Evolutionary conservation across 2,797 vertebrate species (phyloP).

Genomic region (Simalia tracyae): DNA sequence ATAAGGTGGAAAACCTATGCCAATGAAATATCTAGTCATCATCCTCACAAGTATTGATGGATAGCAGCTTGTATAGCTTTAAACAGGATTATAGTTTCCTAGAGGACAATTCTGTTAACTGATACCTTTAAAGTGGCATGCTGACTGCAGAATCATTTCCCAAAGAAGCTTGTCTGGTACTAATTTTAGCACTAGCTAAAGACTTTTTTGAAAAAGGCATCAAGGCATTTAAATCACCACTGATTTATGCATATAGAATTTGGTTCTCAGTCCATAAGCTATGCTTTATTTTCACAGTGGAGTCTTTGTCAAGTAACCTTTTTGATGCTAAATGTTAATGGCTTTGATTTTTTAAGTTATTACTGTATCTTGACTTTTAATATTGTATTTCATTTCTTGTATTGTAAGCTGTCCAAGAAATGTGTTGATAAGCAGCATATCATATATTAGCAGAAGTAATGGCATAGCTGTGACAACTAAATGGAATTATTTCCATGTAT

Average conservation of each 20-base stretch:
- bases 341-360: background rate
- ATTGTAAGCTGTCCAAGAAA: background rate
- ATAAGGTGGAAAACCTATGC: background rate
- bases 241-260: background rate
- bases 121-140: background rate
- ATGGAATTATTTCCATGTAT: background rate
- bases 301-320: background rate
- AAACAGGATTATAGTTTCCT: background rate
- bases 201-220: background rate
- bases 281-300: background rate
- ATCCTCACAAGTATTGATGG: background rate
- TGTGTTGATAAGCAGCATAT: background rate
- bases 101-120: background rate
- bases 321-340: background rate
- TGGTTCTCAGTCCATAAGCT: background rate
- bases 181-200: background rate
- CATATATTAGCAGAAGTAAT: background rate
- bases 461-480: background rate
- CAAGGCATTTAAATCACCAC: background rate
- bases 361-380: background rate
- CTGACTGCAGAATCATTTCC: background rate
- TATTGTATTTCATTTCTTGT: background rate
- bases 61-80: background rate
- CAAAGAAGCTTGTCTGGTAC: background rate
- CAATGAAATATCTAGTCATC: background rate